A percentile compares a stretch with the other conserved stretches of the same genome.
phyloP scores from a whole-genome alignment of 2,113 vertebrate genomes.

The Corythaixoides concolor region DNA sequence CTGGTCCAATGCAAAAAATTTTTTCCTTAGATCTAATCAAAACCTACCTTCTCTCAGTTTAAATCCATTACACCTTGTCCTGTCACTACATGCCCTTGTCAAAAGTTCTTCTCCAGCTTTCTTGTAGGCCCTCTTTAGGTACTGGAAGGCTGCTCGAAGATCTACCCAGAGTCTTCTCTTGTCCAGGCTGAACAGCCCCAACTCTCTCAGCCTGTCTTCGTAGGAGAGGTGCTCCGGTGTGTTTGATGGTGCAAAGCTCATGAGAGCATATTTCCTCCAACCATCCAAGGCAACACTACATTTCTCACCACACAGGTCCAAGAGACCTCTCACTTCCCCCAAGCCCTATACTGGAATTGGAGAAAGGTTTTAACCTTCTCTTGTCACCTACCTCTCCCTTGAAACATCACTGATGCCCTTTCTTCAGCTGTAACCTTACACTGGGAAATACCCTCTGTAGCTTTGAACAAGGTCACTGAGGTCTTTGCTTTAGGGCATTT shows the following conservation, averaged over 20 bases:
- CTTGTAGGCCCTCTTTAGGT: no score
- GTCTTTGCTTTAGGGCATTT: background rate
- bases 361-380: background rate
- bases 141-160: no score
- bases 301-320: background rate
- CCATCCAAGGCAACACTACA: background rate
- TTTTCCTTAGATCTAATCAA: no score
- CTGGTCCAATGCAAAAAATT: no score
- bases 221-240: no score
- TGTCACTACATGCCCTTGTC: no score
- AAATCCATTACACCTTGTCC: no score
- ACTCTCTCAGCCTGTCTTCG: no score
- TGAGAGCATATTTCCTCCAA: background rate
- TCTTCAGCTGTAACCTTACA: background rate
- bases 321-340: background rate
- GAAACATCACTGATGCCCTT: rapidly evolving
- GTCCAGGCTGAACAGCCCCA: no score
- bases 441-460: background rate
- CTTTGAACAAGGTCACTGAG: background rate
- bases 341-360: background rate
- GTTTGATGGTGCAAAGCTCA: background rate
- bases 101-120: no score
- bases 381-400: background rate
- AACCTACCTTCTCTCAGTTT: no score
- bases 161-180: no score